Base-by-base conservation (phyloP, 2,797 vertebrate species). In the Artibeus lituratus region DNA sequence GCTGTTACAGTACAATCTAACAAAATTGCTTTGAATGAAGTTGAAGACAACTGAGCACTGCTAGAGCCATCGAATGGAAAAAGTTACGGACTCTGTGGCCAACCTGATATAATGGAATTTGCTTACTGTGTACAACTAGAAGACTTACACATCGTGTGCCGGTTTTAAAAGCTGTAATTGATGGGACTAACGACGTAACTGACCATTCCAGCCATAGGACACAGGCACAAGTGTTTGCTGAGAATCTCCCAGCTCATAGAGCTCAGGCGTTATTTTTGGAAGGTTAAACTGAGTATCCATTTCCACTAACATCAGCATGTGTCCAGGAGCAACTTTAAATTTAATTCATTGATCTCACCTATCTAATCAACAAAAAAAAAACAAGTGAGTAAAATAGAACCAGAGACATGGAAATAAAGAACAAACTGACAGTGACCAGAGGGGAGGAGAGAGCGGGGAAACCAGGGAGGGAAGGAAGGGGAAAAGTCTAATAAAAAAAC, bases 321-420 rank as follows among this genome's bases (percentile, higher is more conserved):
- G 32, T 94, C 42, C 35, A 51, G 47, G 35, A 90, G 8, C 83
- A 84, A 81, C 39, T 89, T 92, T 91, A 94, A 74, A 78, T 90
- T 94, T 76, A 82, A 86, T 62, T 49, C n/a, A 62, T 59, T 59
- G 57, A 59, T 59, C 24, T 59, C 57, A 59, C 57, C 57, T 29
- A 59, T 59, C 24, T 59, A 59, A 26, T 59, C 57, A 59, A 59
- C 24, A 26, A 59, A 59, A 59, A 57, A 57, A 59, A 59, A 59
- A 26, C 10, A 59, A 59, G 24, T 18, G 24, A 59, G 57, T 24
- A 59, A 59, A 59, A 59, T 59, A 59, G 57, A 26, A 59, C 57
- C 57, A 59, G 57, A 59, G 57, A 59, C 57, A 2, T 59, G 24
- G 57, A 29, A 29, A 29, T 59, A 59, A 59, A 59, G 57, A 59